phyloP scores from a whole-genome alignment of 2,888 invertebrate genomes.

The Pseudoips prasinana region DNA sequence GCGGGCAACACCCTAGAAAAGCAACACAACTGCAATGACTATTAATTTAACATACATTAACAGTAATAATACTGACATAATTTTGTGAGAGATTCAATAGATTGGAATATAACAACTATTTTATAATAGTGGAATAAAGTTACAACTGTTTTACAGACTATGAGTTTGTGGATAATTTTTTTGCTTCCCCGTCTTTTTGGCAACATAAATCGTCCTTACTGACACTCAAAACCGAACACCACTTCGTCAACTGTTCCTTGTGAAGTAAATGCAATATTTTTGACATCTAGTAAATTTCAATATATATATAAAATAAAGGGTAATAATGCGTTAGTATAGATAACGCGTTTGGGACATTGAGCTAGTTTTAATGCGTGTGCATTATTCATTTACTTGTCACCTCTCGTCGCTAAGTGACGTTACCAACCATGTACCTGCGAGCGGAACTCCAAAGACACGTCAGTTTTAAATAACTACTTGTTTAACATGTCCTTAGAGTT shows the following conservation, averaged over 20 bases:
- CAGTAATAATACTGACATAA: constrained; percentile 65
- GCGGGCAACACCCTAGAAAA: background rate
- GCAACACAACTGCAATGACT: constrained; percentile 41
- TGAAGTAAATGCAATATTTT: constrained; percentile 55
- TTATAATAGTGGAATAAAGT: constrained; percentile 45
- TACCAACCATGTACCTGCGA: constrained; percentile 31
- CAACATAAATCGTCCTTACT: constrained; percentile 72
- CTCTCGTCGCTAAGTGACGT: constrained; percentile 58
- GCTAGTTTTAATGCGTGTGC: constrained; percentile 24
- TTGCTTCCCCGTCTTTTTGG: constrained; percentile 75
- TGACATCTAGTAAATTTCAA: background rate
- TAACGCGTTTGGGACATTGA: constrained; percentile 22
- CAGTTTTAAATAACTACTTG: no score
- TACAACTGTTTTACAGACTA: constrained; percentile 49
- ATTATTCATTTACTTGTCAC: constrained; percentile 34
- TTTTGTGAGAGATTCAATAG: constrained; percentile 42
- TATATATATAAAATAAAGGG: background rate
- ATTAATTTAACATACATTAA: constrained; percentile 52
- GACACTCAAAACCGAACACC: constrained; percentile 68
- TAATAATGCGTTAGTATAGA: background rate
- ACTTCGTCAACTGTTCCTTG: constrained; percentile 47
- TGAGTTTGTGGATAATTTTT: constrained; percentile 38
- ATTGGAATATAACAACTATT: constrained; percentile 56
- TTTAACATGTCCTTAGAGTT: constrained; percentile 18
- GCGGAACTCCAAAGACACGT: constrained; percentile 29